Evolutionary conservation across 1,140 invertebrate species (phyloP), one percentile per base, ranked within the genome.

Genomic region (Lysiphlebus fabarum): DNA sequence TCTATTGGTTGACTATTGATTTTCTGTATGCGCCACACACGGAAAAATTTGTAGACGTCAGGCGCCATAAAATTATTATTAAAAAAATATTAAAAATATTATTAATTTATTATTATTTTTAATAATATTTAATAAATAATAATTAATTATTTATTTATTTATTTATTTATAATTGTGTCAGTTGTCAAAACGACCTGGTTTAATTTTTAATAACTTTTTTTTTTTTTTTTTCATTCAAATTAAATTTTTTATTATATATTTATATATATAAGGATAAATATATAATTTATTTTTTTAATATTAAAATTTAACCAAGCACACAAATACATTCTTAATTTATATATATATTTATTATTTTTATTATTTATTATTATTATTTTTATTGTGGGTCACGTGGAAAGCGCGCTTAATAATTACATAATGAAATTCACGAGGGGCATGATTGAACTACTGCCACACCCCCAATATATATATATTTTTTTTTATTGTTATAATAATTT

Each of bases 351-450:
- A 49, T 11, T n/a, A 36, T 34, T 4, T 34, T 49, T 49, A 6
- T 10, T 49, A 34, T 33, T 10, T 11, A 8, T 4, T 40, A 45
- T 49, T 54, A 14, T 34, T 8, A 58, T 40, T 62, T 53, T 42
- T 58, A 12, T 14, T 7, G n/a, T 42, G 40, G 59, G 63, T 76
- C 74, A 76, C 73, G 74, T 76, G 74, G 69, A 74, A 70, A 71
- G 59, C 64, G 65, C 65, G 62, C 63, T 56, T 66, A 38, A 44
- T 53, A 63, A 71, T 76, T 76, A 76, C 65, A 69, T 76, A 76
- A 76, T 68, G 44, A 49, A 45, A 55, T 53, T 62, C 34, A 50
- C 37, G 63, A 69, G 63, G 60, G 63, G 68, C 64, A 51, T 56
- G 17, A 26, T 26, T 4, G 49, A 41, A 47, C 45, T 26, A 50